Conservation (phyloP, 2,888 invertebrate genomes). For the Chaetogeoica ovagalla region DNA sequence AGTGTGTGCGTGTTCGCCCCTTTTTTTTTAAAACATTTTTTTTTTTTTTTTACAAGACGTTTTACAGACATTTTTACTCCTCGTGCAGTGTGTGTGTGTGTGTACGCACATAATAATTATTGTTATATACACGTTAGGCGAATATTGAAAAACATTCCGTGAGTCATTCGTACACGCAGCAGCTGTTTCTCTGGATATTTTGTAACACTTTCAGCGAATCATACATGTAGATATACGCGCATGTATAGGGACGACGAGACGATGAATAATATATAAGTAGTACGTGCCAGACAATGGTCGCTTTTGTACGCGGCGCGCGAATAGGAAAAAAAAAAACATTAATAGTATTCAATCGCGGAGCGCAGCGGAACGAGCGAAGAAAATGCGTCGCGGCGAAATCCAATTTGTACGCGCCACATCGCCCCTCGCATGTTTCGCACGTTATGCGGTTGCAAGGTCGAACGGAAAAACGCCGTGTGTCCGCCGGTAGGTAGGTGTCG, state of each 20-base stretch:
- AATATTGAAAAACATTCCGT: conserved; percentile 6
- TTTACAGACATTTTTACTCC: not conserved
- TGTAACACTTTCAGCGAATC: conserved; percentile 45
- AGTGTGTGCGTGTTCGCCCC: no score
- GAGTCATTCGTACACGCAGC: conserved; percentile 40
- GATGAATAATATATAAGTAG: conserved; percentile 13
- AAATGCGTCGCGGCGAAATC: conserved; percentile 11
- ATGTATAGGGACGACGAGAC: conserved; percentile 22
- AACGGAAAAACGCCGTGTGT: not conserved
- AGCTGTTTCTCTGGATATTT: conserved; percentile 49
- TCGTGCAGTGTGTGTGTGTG: not conserved
- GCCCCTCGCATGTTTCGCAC: no score
- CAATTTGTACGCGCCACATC: not conserved
- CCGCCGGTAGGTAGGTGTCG: no score
- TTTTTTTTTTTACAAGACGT: conserved; percentile 36
- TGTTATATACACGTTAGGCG: not conserved
- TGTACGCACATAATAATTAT: not conserved
- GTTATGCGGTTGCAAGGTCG: conserved; percentile 21
- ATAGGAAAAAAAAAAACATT: conserved; percentile 11
- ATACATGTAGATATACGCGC: no score
- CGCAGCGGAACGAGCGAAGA: conserved; percentile 2
- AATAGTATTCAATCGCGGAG: not conserved
- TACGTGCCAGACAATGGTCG: conserved; percentile 48
- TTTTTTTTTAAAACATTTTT: conserved; percentile 5
- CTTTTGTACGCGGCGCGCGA: conserved; percentile 8